These are phyloP conservation scores for Drosophila pullipes DNA, from an alignment of 2,888 invertebrate genomes.

Conservation along the genomic window DNA sequence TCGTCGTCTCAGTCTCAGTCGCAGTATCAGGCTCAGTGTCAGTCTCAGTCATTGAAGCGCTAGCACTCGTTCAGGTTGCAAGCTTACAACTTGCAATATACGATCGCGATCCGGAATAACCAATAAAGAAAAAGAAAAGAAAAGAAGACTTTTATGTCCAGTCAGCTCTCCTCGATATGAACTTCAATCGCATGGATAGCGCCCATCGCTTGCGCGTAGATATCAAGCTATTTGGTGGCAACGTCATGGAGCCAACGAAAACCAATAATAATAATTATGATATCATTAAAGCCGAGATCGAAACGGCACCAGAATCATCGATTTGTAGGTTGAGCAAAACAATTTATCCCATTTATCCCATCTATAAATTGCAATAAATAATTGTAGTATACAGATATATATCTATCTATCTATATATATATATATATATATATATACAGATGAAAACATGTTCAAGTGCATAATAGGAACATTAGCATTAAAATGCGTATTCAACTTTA, in stretches of 20 bases:
- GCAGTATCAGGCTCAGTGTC: neutral
- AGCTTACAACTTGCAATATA: constrained; percentile 6
- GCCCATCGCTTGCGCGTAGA: constrained; percentile 66
- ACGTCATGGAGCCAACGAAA: constrained; percentile 28
- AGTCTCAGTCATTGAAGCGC: constrained; percentile 50
- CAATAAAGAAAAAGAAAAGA: neutral
- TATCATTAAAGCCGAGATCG: neutral
- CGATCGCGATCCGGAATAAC: constrained; percentile 8
- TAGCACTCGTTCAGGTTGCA: constrained; percentile 55
- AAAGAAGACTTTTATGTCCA: neutral
- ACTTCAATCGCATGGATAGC: constrained; percentile 77
- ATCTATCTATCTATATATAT: neutral
- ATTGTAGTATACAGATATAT: no score
- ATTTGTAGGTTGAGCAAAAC: constrained; percentile 39
- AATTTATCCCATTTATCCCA: neutral
- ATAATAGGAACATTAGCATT: neutral
- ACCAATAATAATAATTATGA: neutral
- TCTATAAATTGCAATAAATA: neutral
- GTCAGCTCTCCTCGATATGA: constrained; percentile 47
- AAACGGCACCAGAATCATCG: neutral
- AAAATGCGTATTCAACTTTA: constrained; percentile 3
- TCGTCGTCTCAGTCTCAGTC: constrained; percentile 21
- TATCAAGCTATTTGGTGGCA: constrained; percentile 59
- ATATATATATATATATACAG: neutral
- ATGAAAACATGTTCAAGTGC: neutral